phyloP scores from a whole-genome alignment of 2,113 vertebrate species.

The Takifugu bimaculatus region DNA sequence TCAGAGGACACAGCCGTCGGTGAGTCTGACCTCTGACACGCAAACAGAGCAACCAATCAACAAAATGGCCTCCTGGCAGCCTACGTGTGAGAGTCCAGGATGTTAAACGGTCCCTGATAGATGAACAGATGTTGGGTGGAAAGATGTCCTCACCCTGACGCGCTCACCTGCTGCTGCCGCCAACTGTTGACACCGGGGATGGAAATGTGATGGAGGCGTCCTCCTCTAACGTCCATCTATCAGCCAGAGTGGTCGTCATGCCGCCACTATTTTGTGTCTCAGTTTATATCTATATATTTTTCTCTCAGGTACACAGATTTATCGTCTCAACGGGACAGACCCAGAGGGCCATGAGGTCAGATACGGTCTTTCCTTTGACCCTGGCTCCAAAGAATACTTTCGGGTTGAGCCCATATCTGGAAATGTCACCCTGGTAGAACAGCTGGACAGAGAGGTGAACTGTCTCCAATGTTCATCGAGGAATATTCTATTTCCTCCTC shows the following conservation, averaged over 20 bases:
- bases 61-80: constrained; percentile 11
- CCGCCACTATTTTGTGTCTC: background rate
- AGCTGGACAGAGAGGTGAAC: constrained; percentile 91
- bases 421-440: constrained; percentile 84
- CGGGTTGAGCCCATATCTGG: constrained; percentile 81
- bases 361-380: constrained; percentile 85
- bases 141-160: constrained; percentile 9
- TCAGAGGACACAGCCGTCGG: constrained; percentile 89
- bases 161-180: constrained; percentile 31
- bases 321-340: constrained; percentile 91
- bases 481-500: background rate
- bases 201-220: constrained; percentile 32
- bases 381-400: constrained; percentile 84
- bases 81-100: constrained; percentile 12
- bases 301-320: constrained; percentile 84
- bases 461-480: no score
- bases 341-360: constrained; percentile 87
- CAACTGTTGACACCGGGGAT: constrained; percentile 40
- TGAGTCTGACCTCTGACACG: constrained; percentile 64
- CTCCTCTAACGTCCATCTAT: background rate
- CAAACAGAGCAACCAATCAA: constrained; percentile 10
- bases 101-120: constrained; percentile 37
- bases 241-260: background rate
- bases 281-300: background rate
- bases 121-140: constrained; percentile 41